Evolutionary conservation across 2,113 vertebrate genomes (phyloP), one percentile per base, ranked within the genome.

Genomic region (Gallinago media): DNA sequence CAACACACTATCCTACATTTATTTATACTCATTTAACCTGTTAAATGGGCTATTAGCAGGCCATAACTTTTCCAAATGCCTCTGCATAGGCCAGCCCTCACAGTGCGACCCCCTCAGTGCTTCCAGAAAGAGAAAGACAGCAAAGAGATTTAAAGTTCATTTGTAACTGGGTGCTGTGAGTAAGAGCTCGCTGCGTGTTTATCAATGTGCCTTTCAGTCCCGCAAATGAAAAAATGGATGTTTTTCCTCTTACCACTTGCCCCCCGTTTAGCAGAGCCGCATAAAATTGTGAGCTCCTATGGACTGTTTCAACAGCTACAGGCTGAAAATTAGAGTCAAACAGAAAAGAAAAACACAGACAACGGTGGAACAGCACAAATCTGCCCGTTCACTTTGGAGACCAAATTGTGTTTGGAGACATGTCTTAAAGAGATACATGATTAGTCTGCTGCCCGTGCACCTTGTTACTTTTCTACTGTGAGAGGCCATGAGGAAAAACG

Each of bases 11-110:
- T 83, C 67, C 10, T 42, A 59, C 66, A 10, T 68, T 91, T 93
- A 93, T 93, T 85, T 92, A 89, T 85, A 66, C 27, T 79, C 63
- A 44, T 93, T 95, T 88, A 56, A 76, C 56, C 26, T 70, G 58
- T 61, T 92, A 79, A 95, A 91, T 86, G 52, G 89, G 20, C 80
- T 55, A 40, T 94, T 92, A 96, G 80, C 22, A 52, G 68, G 11
- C 38, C 12, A 65, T 89, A 89, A 92, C 38, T 95, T 94, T 94
- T 62, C 58, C 62, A 72, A 89, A 32, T 74, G 29, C 77, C 77
- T 63, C 63, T 77, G 75, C 27, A 36, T 10, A 92, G 38, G 58
- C 31, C 59, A 59, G 50, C 34, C 40, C 25, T 70, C 34, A 47
- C 8, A 19, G 1, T 20, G 29, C 15, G 85, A 23, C 5, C 29